These are phyloP conservation scores for Dicyrtoma fusca DNA, from an alignment of 2,888 invertebrate species.

Conservation along the genomic window DNA sequence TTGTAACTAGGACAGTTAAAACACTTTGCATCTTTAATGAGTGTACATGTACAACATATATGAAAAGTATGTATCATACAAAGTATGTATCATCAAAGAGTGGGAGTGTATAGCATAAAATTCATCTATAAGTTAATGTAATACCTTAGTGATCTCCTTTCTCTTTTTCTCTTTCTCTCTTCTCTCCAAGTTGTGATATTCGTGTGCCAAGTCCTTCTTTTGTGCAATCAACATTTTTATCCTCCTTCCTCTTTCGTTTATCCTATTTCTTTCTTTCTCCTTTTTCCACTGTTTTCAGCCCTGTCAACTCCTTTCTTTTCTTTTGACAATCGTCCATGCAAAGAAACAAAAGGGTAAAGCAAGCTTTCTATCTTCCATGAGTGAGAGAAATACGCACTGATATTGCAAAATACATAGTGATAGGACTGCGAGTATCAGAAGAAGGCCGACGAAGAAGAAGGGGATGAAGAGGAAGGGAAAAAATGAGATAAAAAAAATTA, in stretches of 20 bases:
- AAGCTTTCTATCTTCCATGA: constrained; percentile 1
- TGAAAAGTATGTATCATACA: no score
- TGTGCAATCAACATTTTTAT: constrained; percentile 37
- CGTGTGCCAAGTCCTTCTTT: constrained; percentile 23
- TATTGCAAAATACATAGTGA: neutral
- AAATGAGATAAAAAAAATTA: constrained; percentile 5
- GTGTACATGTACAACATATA: no score
- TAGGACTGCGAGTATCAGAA: neutral
- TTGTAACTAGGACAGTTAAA: no score
- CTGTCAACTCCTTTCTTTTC: constrained; percentile 16
- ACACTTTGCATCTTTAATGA: no score
- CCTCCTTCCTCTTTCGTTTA: neutral
- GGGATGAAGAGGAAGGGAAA: constrained; percentile 9
- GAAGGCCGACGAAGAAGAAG: neutral
- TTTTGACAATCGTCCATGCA: constrained; percentile 32
- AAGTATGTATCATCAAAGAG: no score
- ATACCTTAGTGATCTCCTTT: neutral
- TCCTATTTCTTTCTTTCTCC: neutral
- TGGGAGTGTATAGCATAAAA: no score
- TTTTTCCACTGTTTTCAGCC: constrained; percentile 21
- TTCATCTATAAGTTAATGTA: neutral
- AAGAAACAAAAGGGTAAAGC: constrained; percentile 18
- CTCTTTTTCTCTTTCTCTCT: neutral
- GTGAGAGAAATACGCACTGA: neutral
- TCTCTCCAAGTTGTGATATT: no score